Percentiles rank a stretch among this genome's conserved stretches.
phyloP scores from a whole-genome alignment of 1,140 invertebrate species.

The Drosophila bifasciata region DNA sequence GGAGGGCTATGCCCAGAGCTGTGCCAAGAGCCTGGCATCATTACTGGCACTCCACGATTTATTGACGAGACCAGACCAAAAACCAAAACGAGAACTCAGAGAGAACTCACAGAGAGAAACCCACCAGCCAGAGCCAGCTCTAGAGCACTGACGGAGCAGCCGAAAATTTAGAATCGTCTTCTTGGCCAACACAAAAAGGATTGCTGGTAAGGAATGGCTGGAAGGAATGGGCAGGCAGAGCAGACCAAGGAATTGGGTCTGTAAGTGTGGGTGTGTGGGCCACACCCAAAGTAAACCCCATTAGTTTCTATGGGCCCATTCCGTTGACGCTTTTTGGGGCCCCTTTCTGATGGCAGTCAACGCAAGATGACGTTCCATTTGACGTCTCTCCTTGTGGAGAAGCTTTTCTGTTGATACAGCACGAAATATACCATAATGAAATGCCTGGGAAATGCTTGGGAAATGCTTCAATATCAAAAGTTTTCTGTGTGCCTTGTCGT shows the following conservation, averaged over 20 bases:
- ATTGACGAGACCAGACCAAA: slow-evolving; percentile 63
- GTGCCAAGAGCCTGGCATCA: slow-evolving; percentile 70
- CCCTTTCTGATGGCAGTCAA: slow-evolving; percentile 42
- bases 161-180: slow-evolving; percentile 77
- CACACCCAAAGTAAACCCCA: slow-evolving; percentile 52
- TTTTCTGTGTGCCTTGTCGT: slow-evolving; percentile 28
- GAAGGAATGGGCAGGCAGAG: slow-evolving; percentile 2
- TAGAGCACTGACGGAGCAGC: slow-evolving; percentile 39
- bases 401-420: slow-evolving; percentile 34
- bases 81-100: slow-evolving; percentile 46
- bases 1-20: slow-evolving; percentile 56
- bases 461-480: slow-evolving; percentile 52
- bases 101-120: too few relatives aligned
- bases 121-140: slow-evolving; percentile 11
- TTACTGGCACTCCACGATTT: slow-evolving; percentile 80
- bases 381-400: slow-evolving; percentile 36
- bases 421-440: slow-evolving; percentile 11
- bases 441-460: too few relatives aligned
- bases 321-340: slow-evolving; percentile 54
- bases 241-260: slow-evolving; percentile 17
- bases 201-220: slow-evolving; percentile 36
- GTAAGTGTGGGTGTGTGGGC: slow-evolving; percentile 46
- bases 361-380: slow-evolving; percentile 55
- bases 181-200: slow-evolving; percentile 75
- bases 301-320: slow-evolving; percentile 76